These are phyloP conservation scores for Eudemis profundana DNA, from an alignment of 2,888 invertebrate species.

Conservation along the genomic window DNA sequence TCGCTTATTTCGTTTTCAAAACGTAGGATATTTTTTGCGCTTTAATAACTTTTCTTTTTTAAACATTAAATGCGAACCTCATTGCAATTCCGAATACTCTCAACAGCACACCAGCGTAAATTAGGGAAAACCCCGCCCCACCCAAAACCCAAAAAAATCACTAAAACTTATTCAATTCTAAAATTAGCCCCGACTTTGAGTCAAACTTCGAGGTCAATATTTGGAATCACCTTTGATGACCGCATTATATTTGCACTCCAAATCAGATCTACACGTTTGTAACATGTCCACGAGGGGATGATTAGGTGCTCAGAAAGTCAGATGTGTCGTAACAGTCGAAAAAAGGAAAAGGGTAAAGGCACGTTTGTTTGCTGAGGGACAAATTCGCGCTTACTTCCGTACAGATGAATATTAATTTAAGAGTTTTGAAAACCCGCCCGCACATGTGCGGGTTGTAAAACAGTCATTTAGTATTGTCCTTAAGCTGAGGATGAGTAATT, in stretches of 20 bases:
- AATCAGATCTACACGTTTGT: neutral
- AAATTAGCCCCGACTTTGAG: too few relatives aligned
- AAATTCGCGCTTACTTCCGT: constrained; percentile 4
- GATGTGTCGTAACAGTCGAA: constrained; percentile 5
- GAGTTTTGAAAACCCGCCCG: neutral
- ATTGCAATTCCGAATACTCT: too few relatives aligned
- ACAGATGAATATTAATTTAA: constrained; percentile 24
- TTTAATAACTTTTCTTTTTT: too few relatives aligned
- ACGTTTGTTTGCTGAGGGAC: constrained; percentile 1
- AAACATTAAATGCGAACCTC: too few relatives aligned
- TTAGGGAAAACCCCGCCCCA: too few relatives aligned
- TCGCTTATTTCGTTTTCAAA: too few relatives aligned
- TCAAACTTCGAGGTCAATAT: too few relatives aligned
- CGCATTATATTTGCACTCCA: constrained; percentile 1
- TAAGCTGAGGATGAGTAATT: neutral
- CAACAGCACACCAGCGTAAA: too few relatives aligned
- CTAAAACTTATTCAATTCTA: too few relatives aligned
- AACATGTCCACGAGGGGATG: constrained; percentile 12
- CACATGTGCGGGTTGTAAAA: constrained; percentile 8
- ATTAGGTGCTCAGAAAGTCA: constrained; percentile 23
- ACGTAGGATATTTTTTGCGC: too few relatives aligned
- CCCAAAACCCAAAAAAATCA: too few relatives aligned
- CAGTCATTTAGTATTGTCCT: constrained; percentile 2
- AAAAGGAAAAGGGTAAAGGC: neutral
- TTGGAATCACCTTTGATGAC: too few relatives aligned